phyloP scores from a whole-genome alignment of 2,113 vertebrate genomes.

The Gallinago undulata region DNA sequence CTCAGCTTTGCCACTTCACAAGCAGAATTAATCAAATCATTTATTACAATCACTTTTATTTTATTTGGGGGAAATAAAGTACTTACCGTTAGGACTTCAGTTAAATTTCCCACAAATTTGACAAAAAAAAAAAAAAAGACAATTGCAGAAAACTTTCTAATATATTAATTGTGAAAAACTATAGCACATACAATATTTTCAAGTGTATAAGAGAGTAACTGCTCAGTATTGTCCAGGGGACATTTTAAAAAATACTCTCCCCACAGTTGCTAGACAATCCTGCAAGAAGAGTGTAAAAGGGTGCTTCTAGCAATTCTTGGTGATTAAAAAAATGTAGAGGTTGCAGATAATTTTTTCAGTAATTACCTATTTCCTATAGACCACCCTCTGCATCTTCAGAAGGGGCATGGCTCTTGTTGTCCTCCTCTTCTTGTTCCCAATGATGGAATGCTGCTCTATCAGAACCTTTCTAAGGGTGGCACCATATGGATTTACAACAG shows the following conservation, averaged over 20 bases:
- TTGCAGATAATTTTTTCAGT: background rate
- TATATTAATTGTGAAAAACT: background rate
- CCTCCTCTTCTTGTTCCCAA: background rate
- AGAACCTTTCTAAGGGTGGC: background rate
- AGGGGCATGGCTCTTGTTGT: fast-evolving
- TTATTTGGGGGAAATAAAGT: background rate
- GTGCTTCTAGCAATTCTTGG: background rate
- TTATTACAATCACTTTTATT: background rate
- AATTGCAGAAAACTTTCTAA: background rate
- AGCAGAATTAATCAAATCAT: background rate
- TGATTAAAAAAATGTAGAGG: background rate
- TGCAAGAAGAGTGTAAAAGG: background rate
- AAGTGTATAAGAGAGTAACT: background rate
- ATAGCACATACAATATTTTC: background rate
- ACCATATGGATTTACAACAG: background rate
- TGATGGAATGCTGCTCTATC: background rate
- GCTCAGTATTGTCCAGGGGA: background rate
- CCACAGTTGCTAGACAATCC: background rate
- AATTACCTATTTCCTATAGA: background rate
- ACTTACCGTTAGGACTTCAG: background rate
- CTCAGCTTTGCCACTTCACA: background rate
- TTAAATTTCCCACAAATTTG: background rate
- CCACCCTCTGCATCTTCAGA: background rate
- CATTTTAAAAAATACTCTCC: background rate
- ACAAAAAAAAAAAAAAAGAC: background rate